phyloP scores from a whole-genome alignment of 1,140 invertebrate genomes.

The silkworm (Bombyx mori) region DNA sequence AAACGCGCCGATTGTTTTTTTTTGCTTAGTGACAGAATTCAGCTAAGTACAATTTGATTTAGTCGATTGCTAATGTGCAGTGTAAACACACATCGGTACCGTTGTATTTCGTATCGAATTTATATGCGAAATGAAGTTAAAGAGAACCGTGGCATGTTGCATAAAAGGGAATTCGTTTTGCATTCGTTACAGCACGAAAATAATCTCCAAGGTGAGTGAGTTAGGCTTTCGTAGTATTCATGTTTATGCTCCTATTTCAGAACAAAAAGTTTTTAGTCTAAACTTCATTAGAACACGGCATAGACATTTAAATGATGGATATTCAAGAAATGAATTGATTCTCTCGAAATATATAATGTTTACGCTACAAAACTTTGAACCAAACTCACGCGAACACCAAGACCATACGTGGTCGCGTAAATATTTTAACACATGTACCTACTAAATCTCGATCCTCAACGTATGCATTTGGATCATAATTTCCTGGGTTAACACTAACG shows the following conservation, averaged over 20 bases:
- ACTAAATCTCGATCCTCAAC: no score
- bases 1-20: constrained; percentile 39
- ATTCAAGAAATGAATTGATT: no score
- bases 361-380: no score
- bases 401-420: no score
- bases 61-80: constrained; percentile 33
- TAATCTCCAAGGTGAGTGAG: constrained; percentile 29
- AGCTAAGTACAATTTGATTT: constrained; percentile 32
- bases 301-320: no score
- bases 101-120: constrained; percentile 7
- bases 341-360: no score
- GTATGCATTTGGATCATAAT: background rate
- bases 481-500: constrained; percentile 9
- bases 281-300: no score
- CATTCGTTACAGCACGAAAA: constrained; percentile 43
- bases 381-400: no score
- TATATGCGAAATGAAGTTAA: constrained; percentile 54
- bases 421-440: no score
- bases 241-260: no score
- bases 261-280: no score
- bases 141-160: constrained; percentile 56
- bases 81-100: constrained; percentile 23
- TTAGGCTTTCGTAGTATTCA: no score
- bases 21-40: constrained; percentile 35
- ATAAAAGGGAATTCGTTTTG: constrained; percentile 47